Evolutionary conservation across 1,140 invertebrate genomes (phyloP), one percentile per base, ranked within the genome.

Genomic region (Drosophila insularis): DNA sequence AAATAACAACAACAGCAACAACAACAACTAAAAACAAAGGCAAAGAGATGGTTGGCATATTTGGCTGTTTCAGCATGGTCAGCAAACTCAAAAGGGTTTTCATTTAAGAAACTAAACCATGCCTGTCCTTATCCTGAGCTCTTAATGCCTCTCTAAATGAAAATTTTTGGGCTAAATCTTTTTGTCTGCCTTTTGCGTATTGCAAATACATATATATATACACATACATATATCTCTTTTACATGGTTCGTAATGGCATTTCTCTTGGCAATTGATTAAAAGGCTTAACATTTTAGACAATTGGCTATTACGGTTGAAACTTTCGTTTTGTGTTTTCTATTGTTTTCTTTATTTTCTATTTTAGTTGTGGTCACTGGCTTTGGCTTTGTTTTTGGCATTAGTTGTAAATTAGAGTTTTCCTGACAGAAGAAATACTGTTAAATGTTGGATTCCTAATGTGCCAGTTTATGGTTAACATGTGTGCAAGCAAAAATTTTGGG

Each of bases 241-340:
- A 11, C 54, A 55, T 50, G 70, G 65, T 31, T 63, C 13, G 17
- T 50, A 50, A 50, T 50, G 43, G 43, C 43, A 50, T 69, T 43
- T 61, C 58, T 81, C 69, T 64, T 89, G 80, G 80, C 76, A 89
- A 87, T 87, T 87, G 84, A 87, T 87, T 89, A 89, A 87, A 87
- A 78, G 84, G 85, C 80, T 87, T 87, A 89, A 72, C 82, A 67
- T 73, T 76, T 78, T 61, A 89, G 84, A 89, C 82, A 87, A 84
- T 89, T 82, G 80, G 70, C 67, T 32, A 71, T 79, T 72, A 66
- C 39, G 35, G 81, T 39, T 21, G 32, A 32, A 37, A 37, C 35
- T 17, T 39, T 11, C 14, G 17, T 32, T 21, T 50, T 50, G 6
- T 21, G 27, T 35, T 58, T 63, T n/a, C 39, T 27, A 37, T 37